Percentiles rank a stretch among this genome's conserved stretches.
Conservation (phyloP, 2,113 vertebrate genomes). For the Cairina moschata region DNA sequence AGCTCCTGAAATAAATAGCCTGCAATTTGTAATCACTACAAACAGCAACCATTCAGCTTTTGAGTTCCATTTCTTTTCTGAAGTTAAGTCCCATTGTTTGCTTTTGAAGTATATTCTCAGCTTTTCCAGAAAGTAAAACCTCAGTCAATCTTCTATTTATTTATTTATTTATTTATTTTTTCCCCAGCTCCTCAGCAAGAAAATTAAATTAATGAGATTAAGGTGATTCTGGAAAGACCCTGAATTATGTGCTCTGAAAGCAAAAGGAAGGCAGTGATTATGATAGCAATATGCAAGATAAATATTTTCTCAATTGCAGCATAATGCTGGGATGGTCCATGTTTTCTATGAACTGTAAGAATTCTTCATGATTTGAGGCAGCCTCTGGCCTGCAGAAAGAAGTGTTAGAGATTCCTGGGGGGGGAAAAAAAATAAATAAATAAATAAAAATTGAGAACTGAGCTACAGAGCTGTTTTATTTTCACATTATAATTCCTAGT, state of each 20-base stretch:
- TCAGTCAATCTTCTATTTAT: background rate
- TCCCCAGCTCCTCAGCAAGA: background rate
- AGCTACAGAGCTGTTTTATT: background rate
- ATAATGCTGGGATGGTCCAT: background rate
- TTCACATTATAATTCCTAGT: background rate
- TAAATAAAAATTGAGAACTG: background rate
- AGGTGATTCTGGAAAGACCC: background rate
- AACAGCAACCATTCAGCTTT: accelerated
- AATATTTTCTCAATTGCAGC: background rate
- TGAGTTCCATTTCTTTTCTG: background rate
- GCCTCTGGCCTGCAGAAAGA: background rate
- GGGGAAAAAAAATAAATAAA: too few relatives aligned
- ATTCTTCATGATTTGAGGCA: background rate
- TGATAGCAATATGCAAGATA: background rate
- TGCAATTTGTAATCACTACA: background rate
- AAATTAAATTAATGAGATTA: background rate
- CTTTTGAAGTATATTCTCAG: background rate
- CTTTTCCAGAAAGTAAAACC: background rate
- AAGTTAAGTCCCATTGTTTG: background rate
- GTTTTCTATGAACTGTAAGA: background rate
- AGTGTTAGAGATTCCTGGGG: background rate
- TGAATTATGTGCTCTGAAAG: background rate
- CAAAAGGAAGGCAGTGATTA: background rate
- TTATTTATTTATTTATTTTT: background rate
- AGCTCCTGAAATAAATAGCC: background rate